These are phyloP conservation scores for Epizoanthus rinbou DNA, from an alignment of 92 coral and sea anemone genomes.

Conservation along the genomic window DNA sequence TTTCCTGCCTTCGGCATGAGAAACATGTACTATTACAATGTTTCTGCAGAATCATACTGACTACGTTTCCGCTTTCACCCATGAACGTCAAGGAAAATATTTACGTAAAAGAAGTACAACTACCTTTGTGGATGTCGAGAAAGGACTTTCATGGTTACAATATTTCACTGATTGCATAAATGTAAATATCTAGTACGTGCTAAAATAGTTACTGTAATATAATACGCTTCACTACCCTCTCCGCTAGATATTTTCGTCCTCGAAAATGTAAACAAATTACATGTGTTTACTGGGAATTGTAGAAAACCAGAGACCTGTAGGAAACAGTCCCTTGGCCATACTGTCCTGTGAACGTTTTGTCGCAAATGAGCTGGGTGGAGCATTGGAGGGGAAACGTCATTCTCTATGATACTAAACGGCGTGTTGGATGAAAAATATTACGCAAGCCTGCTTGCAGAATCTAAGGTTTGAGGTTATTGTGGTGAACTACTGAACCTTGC, in stretches of 20 bases:
- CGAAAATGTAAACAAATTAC: neutral
- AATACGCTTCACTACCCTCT: neutral
- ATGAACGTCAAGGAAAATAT: too few species aligned
- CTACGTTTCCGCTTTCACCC: too few species aligned
- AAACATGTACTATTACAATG: too few species aligned
- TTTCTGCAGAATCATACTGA: too few species aligned
- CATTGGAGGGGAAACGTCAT: neutral
- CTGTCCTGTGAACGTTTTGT: neutral
- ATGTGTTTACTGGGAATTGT: neutral
- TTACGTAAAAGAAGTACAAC: too few species aligned
- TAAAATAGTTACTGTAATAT: neutral
- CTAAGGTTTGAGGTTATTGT: neutral
- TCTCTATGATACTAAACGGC: neutral
- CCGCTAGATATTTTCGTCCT: neutral
- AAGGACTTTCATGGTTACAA: neutral
- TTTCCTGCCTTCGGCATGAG: too few species aligned
- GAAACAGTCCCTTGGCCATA: neutral
- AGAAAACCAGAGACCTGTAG: neutral
- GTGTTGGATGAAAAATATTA: too few species aligned
- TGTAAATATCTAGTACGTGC: neutral
- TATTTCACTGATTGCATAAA: neutral
- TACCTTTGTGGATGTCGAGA: too few species aligned
- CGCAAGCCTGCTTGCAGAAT: too few species aligned
- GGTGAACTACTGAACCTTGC: neutral
- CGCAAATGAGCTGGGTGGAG: neutral